Conservation (phyloP, 1,140 invertebrate genomes). For the Lepidotrigona ventralis region DNA sequence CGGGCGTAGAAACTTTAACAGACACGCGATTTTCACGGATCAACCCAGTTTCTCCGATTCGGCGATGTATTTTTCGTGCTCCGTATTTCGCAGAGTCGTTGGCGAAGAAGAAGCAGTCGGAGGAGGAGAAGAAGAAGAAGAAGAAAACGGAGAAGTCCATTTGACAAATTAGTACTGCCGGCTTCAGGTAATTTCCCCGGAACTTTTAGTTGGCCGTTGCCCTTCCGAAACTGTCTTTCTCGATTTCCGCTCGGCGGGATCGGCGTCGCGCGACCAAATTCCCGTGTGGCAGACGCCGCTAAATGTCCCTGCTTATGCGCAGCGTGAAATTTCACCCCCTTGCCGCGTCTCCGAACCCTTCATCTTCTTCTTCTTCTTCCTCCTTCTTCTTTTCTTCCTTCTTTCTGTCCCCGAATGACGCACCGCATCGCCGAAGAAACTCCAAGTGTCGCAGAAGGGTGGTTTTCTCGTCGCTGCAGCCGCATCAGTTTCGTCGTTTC, state of each 20-base stretch:
- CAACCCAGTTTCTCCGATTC: background rate
- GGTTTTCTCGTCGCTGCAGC: background rate
- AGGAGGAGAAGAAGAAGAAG: slow-evolving; percentile 3
- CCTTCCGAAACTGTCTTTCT: slow-evolving; percentile 38
- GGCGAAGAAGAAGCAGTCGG: background rate
- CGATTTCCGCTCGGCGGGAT: slow-evolving; percentile 4
- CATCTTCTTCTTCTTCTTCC: background rate
- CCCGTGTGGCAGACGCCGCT: slow-evolving; percentile 11
- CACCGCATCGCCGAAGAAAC: background rate
- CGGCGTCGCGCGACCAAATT: slow-evolving; percentile 17
- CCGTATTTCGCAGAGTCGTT: fast-evolving
- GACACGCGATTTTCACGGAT: background rate
- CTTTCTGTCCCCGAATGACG: background rate
- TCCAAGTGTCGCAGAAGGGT: background rate
- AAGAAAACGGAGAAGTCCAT: slow-evolving; percentile 39
- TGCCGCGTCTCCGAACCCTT: background rate
- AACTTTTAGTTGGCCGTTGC: slow-evolving; percentile 40
- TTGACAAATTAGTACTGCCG: slow-evolving; percentile 43
- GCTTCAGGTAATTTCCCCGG: slow-evolving; percentile 40
- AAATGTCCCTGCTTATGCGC: slow-evolving; percentile 30
- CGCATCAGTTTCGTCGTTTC: background rate
- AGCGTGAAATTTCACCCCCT: slow-evolving; percentile 51
- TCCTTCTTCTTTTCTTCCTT: background rate
- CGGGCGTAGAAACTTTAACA: background rate
- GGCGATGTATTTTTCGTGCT: background rate